Conservation (phyloP, 2,888 invertebrate species). For the Seira musarum region DNA sequence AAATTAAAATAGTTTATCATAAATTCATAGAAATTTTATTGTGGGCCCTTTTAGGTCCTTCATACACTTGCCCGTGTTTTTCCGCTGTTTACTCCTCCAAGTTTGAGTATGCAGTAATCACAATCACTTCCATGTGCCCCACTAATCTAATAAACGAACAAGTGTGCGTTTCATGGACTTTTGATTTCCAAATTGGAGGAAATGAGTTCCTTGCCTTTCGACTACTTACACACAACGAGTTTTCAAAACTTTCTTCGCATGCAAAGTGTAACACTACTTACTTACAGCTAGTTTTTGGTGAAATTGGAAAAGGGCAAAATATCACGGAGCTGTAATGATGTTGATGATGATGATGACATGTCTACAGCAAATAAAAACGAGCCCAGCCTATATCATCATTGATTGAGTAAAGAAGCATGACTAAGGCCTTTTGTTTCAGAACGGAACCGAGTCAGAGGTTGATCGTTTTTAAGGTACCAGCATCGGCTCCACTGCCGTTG, state of each 20-base stretch:
- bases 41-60: neutral
- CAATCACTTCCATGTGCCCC: slow-evolving; percentile 8
- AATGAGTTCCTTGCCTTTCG: neutral
- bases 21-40: neutral
- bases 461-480: neutral
- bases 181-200: slow-evolving; percentile 21
- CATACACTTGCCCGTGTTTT: neutral
- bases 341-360: neutral
- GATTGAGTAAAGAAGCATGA: neutral
- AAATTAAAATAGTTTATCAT: neutral
- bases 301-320: neutral
- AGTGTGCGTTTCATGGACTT: slow-evolving; percentile 34
- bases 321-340: neutral
- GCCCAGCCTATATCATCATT: slow-evolving; percentile 2
- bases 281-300: neutral
- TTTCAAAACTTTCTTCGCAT: neutral
- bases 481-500: neutral
- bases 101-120: neutral
- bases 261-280: no score
- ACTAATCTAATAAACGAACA: slow-evolving; percentile 28
- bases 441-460: neutral
- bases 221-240: neutral
- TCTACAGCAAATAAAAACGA: neutral
- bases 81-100: neutral
- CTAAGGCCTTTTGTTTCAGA: no score